Base-by-base conservation (phyloP, 2,797 vertebrate genomes). In the Cirrhinus mrigala region DNA sequence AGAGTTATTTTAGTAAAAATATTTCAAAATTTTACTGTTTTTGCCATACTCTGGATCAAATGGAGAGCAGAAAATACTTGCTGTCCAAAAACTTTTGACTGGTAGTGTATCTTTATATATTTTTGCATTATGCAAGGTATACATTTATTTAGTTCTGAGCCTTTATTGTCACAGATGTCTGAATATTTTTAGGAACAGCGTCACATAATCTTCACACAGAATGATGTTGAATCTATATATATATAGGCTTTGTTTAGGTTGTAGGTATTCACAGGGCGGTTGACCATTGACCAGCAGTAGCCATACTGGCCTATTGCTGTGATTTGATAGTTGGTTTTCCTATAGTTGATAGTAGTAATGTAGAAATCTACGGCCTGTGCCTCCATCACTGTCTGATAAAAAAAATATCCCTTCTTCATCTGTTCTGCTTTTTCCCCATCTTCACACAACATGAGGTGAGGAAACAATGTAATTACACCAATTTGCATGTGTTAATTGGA, bases 401-500 rank as follows among this genome's bases (percentile, higher is more conserved):
- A 88, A 89, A 86, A 88, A 82, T 29, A 80, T 60, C 33, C 85
- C 79, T 46, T 82, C 83, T 87, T 70, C 54, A 33, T 82, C 75
- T 85, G 48, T 76, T 78, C 78, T 44, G 46, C 76, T 75, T 79
- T 76, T 82, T 76, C 83, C 29, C 84, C 79, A 81, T 81, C 85
- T 91, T 92, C 90, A 89, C 91, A 89, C 89, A 90, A 89, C 88
- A 90, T 73, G 89, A 92, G 90, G 91, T 88, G 87, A 89, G 80
- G 89, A 93, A 89, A 89, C 87, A 87, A 89, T 90, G 90, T 90
- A 91, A 88, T 91, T 93, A 89, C 87, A 91, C 90, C 88, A 86
- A 92, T 92, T 91, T 92, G 89, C 89, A 92, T 91, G 91, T 92
- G 92, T 91, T 91, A 92, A 91, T 92, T 92, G 91, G 92, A 91